A percentile compares a stretch with the other conserved stretches of the same genome.
These are phyloP conservation scores for Leptobrachium leishanense DNA, from an alignment of 2,113 vertebrate species.

Conservation along the genomic window DNA sequence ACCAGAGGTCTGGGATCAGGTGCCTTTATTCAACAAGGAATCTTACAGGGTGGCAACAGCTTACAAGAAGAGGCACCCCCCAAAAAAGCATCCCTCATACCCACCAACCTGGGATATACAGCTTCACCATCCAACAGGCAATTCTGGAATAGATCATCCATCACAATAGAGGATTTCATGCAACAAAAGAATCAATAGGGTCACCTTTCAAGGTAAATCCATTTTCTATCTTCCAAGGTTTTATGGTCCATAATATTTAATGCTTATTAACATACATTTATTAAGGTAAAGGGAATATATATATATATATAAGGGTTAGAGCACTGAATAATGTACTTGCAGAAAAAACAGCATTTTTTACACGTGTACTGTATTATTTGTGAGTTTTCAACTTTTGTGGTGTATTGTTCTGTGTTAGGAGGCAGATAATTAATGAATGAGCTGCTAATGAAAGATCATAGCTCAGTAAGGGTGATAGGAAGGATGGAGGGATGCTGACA, in stretches of 20 bases:
- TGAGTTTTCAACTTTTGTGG: neutral
- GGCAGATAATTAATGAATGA: too few relatives aligned
- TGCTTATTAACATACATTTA: neutral
- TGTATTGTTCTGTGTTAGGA: constrained; percentile 9
- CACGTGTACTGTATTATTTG: neutral
- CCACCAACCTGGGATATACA: constrained; percentile 58
- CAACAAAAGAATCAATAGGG: constrained; percentile 56
- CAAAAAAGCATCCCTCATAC: constrained; percentile 44
- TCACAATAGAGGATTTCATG: constrained; percentile 58
- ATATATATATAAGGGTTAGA: too few relatives aligned
- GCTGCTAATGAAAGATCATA: neutral
- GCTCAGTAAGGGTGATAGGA: neutral
- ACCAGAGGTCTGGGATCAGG: constrained; percentile 56
- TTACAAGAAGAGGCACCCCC: constrained; percentile 45
- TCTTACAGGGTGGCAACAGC: constrained; percentile 20
- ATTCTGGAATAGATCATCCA: constrained; percentile 60
- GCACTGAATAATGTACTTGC: too few relatives aligned
- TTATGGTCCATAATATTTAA: neutral
- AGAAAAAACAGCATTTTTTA: too few relatives aligned
- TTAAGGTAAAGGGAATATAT: too few relatives aligned
- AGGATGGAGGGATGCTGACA: constrained; percentile 17
- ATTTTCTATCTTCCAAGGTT: neutral
- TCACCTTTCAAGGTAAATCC: constrained; percentile 73
- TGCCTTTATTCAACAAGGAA: constrained; percentile 51
- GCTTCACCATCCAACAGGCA: constrained; percentile 58